Evolutionary conservation across 1,140 invertebrate species (phyloP), one percentile per base, ranked within the genome.

Genomic region (Gryon sp.): DNA sequence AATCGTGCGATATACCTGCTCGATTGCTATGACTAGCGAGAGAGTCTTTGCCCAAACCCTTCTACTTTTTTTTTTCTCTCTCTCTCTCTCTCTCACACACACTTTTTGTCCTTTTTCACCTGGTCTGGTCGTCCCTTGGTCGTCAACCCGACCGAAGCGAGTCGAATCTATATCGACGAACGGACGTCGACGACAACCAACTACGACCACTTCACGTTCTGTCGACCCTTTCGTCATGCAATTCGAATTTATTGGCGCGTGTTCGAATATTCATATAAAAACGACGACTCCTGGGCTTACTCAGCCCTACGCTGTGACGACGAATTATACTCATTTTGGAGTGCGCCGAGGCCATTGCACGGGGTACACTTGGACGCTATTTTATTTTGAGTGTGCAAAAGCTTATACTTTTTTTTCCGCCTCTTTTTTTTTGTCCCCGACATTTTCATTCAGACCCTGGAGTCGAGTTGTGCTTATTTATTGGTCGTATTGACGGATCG

Each of bases 161-260:
- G 48, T 63, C 74, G 76, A 82, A 75, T 41, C 70, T 74, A n/a
- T n/a, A 81, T 83, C 79, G 80, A 83, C 79, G 50, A 76, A 78
- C 68, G 76, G 76, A 78, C 80, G 73, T n/a, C n/a, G 68, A 76
- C 79, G 80, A 84, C 84, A n/a, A n/a, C n/a, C n/a, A n/a, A n/a
- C n/a, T n/a, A 76, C 78, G 80, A 84, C 84, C 84, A 88, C 86
- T 88, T 86, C 82, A 87, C 83, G 84, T 85, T 80, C 62, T 68
- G 68, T 72, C 84, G 84, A 87, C 84, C 83, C 83, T 84, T 83
- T 83, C 82, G 82, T 84, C 82, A 78, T 83, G 80, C 83, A 76
- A 88, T 88, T 88, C 83, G 82, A 85, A 88, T 84, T 88, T 87
- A 87, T 87, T 87, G 86, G 83, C 85, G 86, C 86, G 86, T 87